Conservation (phyloP, 2,113 vertebrate genomes). For the Circaetus gallicus region DNA sequence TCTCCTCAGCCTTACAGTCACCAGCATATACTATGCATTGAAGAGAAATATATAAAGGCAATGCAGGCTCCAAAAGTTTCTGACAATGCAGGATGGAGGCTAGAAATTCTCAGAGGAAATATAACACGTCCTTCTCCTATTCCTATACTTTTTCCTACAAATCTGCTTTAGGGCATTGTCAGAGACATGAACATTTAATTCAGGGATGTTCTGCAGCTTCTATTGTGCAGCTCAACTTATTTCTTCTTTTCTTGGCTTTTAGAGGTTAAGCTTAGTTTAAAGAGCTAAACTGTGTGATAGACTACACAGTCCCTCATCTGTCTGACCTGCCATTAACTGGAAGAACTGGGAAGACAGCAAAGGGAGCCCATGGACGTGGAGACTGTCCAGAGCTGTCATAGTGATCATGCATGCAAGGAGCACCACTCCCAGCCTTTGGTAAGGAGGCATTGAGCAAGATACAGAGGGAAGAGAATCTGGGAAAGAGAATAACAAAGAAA, state of each 20-base stretch:
- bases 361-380: neutral
- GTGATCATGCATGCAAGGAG: neutral
- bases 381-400: neutral
- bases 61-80: neutral
- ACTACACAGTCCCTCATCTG: neutral
- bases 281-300: neutral
- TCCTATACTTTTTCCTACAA: neutral
- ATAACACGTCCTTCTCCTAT: rapidly evolving
- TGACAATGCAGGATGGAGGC: neutral
- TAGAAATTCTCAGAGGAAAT: neutral
- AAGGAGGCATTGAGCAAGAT: neutral
- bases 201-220: neutral
- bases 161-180: neutral
- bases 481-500: neutral
- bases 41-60: neutral
- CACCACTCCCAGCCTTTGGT: neutral
- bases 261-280: neutral
- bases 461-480: neutral
- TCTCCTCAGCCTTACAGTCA: neutral
- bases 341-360: neutral
- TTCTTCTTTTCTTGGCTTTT: neutral
- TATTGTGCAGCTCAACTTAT: neutral
- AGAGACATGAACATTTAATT: neutral
- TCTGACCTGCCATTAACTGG: neutral
- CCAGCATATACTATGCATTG: neutral